A percentile compares a stretch with the other conserved stretches of the same genome.
phyloP scores from a whole-genome alignment of 2,888 invertebrate species.

The Griposia aprilina region DNA sequence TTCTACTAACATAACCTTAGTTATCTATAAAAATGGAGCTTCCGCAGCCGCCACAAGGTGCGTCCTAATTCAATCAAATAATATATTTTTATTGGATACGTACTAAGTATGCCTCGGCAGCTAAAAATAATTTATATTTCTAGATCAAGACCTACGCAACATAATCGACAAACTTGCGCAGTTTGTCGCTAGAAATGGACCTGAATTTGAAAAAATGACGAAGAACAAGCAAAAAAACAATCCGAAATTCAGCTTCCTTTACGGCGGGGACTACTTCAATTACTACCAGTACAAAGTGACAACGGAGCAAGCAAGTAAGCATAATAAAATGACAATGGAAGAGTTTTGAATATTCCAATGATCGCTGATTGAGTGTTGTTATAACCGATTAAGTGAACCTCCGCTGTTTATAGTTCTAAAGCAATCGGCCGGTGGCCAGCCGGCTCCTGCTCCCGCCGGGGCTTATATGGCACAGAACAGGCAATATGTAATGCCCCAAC shows the following conservation, averaged over 20 bases:
- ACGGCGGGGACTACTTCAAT: constrained; percentile 98
- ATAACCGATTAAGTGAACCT: constrained; percentile 89
- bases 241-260: constrained; percentile 98
- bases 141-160: constrained; percentile 98
- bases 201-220: constrained; percentile 99
- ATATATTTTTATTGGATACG: neutral
- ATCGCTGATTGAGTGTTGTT: constrained; percentile 85
- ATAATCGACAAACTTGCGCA: constrained; percentile 99
- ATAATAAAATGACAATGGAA: constrained; percentile 79
- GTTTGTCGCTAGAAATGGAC: constrained; percentile 99
- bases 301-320: constrained; percentile 98
- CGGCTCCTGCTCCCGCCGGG: constrained; percentile 88
- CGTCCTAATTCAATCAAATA: constrained; percentile 28
- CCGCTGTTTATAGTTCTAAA: constrained; percentile 94
- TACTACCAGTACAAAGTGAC: constrained; percentile 99
- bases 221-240: constrained; percentile 99
- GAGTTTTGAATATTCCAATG: constrained; percentile 77
- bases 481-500: constrained; percentile 91
- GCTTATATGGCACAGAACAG: constrained; percentile 91
- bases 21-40: constrained; percentile 85
- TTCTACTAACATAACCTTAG: constrained; percentile 80
- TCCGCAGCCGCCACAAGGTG: constrained; percentile 92
- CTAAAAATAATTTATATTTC: constrained; percentile 67
- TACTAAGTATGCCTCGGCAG: constrained; percentile 7
- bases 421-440: constrained; percentile 91